Conservation (phyloP, 30 jellyfish, hydroid and myxozoan species). For the Pelagia noctiluca region DNA sequence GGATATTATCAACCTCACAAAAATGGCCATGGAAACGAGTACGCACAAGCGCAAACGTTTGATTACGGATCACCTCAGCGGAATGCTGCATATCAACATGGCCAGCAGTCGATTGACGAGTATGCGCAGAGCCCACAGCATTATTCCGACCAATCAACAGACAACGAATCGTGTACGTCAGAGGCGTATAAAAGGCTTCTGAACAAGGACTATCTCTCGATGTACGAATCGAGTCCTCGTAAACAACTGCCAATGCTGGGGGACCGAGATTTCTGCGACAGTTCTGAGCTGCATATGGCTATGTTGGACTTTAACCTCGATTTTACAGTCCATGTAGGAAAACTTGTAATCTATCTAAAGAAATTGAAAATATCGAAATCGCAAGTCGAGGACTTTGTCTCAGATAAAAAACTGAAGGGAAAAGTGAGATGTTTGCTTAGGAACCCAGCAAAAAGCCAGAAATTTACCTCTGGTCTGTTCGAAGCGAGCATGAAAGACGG, state of each 20-base stretch:
- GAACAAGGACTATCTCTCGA: conserved; percentile 67
- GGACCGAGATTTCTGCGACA: conserved; percentile 54
- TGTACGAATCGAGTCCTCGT: conserved; percentile 67
- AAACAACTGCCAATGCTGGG: conserved; percentile 51
- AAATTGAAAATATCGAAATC: conserved; percentile 71
- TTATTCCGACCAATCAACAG: conserved; percentile 93
- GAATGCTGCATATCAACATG: conserved; percentile 20
- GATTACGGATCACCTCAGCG: conserved; percentile 51
- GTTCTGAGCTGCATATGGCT: conserved; percentile 71
- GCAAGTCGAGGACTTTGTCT: conserved; percentile 78
- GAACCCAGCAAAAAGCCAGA: conserved; percentile 91
- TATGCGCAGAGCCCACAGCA: conserved; percentile 90
- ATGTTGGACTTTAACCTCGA: conserved; percentile 81
- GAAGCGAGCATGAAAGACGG: conserved; percentile 82
- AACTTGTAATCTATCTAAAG: conserved; percentile 84
- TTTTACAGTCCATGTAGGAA: conserved; percentile 95
- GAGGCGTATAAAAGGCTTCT: conserved; percentile 84
- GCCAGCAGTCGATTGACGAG: conserved; percentile 27
- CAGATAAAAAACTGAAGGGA: conserved; percentile 88
- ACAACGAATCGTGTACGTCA: conserved; percentile 87
- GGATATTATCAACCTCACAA: conserved; percentile 31
- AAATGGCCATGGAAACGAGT: background rate
- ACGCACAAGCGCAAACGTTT: conserved; percentile 12
- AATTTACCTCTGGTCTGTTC: conserved; percentile 71
- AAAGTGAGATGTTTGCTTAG: conserved; percentile 80